Evolutionary conservation across 2,113 vertebrate genomes (phyloP), one percentile per base, ranked within the genome.

Genomic region (Lophius piscatorius): DNA sequence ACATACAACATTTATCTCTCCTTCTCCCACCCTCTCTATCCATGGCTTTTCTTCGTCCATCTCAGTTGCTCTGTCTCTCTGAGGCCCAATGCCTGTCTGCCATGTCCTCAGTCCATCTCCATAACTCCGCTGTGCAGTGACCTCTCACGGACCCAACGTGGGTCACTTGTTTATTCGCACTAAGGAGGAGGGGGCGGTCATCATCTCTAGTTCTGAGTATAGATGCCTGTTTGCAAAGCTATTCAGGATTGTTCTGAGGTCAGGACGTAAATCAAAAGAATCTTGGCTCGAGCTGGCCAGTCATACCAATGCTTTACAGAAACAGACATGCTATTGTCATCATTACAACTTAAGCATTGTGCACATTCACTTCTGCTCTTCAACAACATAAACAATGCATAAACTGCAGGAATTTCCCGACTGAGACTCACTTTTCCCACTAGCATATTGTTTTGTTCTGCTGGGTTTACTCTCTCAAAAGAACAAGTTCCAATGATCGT

Each of bases 371-470:
- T 12, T 45, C 47, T 55, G 31, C 68, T 62, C 50, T 39, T 63
- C 54, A 39, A 63, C 60, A 74, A 73, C 52, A 78, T 64, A 84
- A 86, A 90, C 76, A 89, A 79, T 69, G 55, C 51, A n/a, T n/a
- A n/a, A n/a, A n/a, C n/a, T 22, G 44, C 66, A 68, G 78, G 81
- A 88, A 82, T 86, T 87, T 84, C 63, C 76, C 78, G 61, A 75
- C 55, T 21, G 7, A 22, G 29, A 24, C 34, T 75, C 49, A 20
- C 20, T 56, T 55, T 73, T 48, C 58, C 65, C 69, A 67, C 49
- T 59, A 46, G 42, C 13, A 24, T 52, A 35, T 61, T 17, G 22
- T 54, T 83, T 66, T 62, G 74, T 81, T 87, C 71, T 18, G 39
- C 82, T 71, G 24, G 38, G 33, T 77, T 71, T 72, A 63, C 54